These are phyloP conservation scores for Formica aserva DNA, from an alignment of 2,888 invertebrate species.

Conservation along the genomic window DNA sequence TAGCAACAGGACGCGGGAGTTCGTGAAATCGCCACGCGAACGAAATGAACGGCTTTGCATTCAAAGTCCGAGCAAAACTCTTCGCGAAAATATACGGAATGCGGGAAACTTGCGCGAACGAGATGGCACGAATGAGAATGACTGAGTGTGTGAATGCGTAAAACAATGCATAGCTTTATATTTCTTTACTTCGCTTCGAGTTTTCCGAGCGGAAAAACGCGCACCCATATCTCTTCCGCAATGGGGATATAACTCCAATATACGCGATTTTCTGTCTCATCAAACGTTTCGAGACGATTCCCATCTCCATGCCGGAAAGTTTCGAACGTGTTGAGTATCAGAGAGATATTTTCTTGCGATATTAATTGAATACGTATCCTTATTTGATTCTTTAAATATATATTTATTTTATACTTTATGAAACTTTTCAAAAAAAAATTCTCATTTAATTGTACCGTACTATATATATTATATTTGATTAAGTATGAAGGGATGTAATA, in stretches of 20 bases:
- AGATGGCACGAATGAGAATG: constrained; percentile 13
- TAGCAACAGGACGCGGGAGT: constrained; percentile 31
- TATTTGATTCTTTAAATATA: neutral
- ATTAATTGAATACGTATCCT: neutral
- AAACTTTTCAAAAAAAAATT: neutral
- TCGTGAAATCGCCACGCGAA: constrained; percentile 9
- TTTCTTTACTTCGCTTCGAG: constrained; percentile 55
- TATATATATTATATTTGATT: too few species aligned
- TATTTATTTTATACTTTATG: neutral
- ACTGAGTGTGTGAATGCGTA: constrained; percentile 2
- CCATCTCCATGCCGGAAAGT: constrained; percentile 31
- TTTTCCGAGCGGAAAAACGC: constrained; percentile 52
- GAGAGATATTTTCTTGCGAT: neutral
- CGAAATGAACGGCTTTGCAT: constrained; percentile 12
- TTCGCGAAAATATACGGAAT: constrained; percentile 3
- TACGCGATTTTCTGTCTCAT: constrained; percentile 38
- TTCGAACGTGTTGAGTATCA: constrained; percentile 38
- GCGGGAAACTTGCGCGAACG: constrained; percentile 30
- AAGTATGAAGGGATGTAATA: neutral
- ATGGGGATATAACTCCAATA: constrained; percentile 32
- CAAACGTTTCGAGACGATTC: constrained; percentile 36
- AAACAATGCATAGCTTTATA: constrained; percentile 47
- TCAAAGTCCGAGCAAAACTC: constrained; percentile 17
- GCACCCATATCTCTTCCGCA: constrained; percentile 6
- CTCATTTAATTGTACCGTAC: neutral